A percentile compares a stretch with the other conserved stretches of the same genome.
These are phyloP conservation scores for Tor tambroides DNA, from an alignment of 2,113 vertebrate genomes.

Conservation along the genomic window DNA sequence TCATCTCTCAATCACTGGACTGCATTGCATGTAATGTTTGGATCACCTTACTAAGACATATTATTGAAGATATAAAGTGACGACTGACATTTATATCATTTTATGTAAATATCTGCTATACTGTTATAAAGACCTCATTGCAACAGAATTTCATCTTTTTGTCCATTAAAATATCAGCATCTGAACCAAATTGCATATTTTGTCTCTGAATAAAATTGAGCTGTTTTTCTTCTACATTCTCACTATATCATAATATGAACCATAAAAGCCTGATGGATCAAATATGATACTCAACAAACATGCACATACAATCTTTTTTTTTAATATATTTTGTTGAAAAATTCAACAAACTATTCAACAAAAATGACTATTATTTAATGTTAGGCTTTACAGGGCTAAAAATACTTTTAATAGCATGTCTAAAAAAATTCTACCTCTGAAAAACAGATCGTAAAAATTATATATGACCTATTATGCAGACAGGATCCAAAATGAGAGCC, in stretches of 20 bases:
- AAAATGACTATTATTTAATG: not conserved
- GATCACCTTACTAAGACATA: not conserved
- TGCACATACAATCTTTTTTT: too few species aligned
- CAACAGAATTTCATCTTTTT: not conserved
- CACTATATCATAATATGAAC: not conserved
- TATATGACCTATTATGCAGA: not conserved
- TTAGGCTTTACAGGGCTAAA: not conserved
- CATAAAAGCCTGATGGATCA: not conserved
- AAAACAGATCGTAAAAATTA: not conserved
- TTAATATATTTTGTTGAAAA: too few species aligned
- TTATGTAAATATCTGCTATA: not conserved
- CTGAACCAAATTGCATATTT: not conserved
- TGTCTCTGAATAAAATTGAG: not conserved
- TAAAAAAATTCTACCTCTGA: not conserved
- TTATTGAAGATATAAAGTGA: not conserved
- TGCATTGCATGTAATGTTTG: not conserved
- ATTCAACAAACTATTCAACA: not conserved
- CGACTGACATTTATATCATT: not conserved
- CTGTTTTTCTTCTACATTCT: too few species aligned
- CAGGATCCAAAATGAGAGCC: not conserved
- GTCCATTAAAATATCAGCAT: not conserved
- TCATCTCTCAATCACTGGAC: not conserved
- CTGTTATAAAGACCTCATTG: not conserved
- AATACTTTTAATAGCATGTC: not conserved
- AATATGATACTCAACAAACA: not conserved